Percentiles rank a stretch among this genome's conserved stretches.
These are phyloP conservation scores for Clepsis dumicolana DNA, from an alignment of 2,888 invertebrate species.

Conservation along the genomic window DNA sequence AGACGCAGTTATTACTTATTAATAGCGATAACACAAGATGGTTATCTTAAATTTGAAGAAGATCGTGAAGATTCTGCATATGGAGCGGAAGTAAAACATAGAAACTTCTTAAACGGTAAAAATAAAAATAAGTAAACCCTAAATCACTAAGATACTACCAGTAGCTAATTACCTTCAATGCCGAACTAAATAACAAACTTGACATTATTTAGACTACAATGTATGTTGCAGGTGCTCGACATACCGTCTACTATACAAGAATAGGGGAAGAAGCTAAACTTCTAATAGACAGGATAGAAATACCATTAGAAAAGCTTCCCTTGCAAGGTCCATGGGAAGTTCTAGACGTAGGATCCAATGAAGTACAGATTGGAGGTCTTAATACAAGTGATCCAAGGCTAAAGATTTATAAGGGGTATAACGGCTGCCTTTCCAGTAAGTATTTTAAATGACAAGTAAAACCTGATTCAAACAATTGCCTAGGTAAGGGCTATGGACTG, in stretches of 20 bases:
- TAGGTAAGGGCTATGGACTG: no score
- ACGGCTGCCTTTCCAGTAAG: constrained; percentile 96
- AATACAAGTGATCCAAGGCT: constrained; percentile 94
- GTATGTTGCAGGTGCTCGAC: constrained; percentile 87
- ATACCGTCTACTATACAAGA: constrained; percentile 90
- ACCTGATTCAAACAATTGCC: not conserved
- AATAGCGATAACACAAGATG: constrained; percentile 93
- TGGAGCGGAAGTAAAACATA: constrained; percentile 91
- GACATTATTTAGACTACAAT: not conserved
- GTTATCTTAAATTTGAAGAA: constrained; percentile 94
- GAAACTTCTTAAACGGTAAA: constrained; percentile 93
- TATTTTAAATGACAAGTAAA: constrained; percentile 49
- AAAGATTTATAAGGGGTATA: constrained; percentile 94
- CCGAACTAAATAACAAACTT: no score
- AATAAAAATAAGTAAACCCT: not conserved
- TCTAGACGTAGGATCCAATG: constrained; percentile 90
- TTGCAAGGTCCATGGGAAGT: constrained; percentile 89
- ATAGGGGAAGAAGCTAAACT: constrained; percentile 90
- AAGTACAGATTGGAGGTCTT: constrained; percentile 94
- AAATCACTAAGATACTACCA: no score
- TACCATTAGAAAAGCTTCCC: constrained; percentile 89
- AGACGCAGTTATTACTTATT: constrained; percentile 94
- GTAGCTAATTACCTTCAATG: no score
- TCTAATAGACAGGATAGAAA: constrained; percentile 91
- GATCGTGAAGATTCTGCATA: constrained; percentile 91